Percentiles rank a stretch among this genome's conserved stretches.
These are phyloP conservation scores for Turnix velox DNA, from an alignment of 2,113 vertebrate species.

Conservation along the genomic window DNA sequence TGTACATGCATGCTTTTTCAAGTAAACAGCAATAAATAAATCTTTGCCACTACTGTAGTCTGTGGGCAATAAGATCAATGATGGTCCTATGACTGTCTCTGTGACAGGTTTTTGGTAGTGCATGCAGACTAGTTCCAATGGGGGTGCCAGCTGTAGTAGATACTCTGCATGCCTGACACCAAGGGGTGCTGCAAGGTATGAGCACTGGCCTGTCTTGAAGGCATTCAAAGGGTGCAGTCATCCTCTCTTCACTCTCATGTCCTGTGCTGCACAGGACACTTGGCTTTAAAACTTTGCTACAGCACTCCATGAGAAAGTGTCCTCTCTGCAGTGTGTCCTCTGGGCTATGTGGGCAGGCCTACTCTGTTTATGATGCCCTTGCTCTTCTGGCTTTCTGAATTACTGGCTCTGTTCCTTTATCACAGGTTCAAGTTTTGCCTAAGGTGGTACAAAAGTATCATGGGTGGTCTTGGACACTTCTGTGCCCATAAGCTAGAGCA, in stretches of 20 bases:
- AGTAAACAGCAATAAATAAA: not conserved
- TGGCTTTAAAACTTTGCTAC: not conserved
- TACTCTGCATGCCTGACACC: fast-evolving
- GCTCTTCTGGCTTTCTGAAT: fast-evolving
- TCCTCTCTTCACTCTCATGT: not conserved
- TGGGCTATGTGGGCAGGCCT: fast-evolving
- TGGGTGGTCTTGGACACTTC: fast-evolving
- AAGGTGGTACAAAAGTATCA: not conserved
- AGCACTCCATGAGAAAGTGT: no score
- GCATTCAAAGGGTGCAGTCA: not conserved
- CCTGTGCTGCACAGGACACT: fast-evolving
- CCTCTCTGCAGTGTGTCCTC: not conserved
- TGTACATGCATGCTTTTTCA: not conserved
- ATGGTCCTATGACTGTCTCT: not conserved
- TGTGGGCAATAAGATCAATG: not conserved
- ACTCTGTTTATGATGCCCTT: not conserved
- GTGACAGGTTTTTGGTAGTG: not conserved
- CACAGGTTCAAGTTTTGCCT: not conserved
- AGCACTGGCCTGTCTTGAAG: not conserved
- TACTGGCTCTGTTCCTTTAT: not conserved
- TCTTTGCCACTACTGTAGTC: not conserved
- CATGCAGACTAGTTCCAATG: not conserved
- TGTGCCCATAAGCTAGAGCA: fast-evolving
- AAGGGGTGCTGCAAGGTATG: not conserved
- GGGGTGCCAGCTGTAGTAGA: not conserved